A percentile compares a stretch with the other conserved stretches of the same genome.
phyloP scores from a whole-genome alignment of 2,888 invertebrate species.

The Strigamia transsilvanica region DNA sequence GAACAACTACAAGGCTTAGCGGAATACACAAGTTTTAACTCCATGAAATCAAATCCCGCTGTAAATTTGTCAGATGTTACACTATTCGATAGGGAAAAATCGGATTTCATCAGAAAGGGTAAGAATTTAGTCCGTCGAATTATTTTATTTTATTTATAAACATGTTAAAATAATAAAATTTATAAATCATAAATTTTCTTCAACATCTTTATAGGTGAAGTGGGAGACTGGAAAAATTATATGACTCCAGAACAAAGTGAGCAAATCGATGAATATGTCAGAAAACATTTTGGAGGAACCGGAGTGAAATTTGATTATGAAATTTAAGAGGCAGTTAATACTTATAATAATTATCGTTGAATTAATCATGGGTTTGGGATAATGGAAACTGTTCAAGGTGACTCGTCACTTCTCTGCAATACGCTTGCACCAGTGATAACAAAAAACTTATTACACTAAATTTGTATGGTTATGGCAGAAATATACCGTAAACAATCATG shows the following conservation, averaged over 20 bases:
- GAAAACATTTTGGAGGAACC: conserved; percentile 49
- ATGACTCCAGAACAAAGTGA: conserved; percentile 51
- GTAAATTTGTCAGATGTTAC: neutral
- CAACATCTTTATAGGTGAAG: conserved; percentile 23
- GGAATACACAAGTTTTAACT: neutral
- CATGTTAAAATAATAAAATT: no score
- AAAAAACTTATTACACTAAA: no score
- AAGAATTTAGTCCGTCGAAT: neutral
- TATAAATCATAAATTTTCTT: no score
- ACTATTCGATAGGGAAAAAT: neutral
- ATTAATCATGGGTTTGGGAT: no score
- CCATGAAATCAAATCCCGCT: conserved; percentile 4
- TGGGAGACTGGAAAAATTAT: conserved; percentile 55
- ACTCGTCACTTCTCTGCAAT: no score
- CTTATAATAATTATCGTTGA: no score
- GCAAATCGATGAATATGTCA: conserved; percentile 52
- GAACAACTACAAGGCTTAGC: neutral
- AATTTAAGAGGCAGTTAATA: neutral
- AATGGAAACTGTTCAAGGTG: no score
- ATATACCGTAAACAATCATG: no score
- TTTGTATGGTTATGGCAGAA: no score
- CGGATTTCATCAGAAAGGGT: conserved; percentile 8
- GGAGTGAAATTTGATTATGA: conserved; percentile 54
- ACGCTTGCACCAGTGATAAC: no score
- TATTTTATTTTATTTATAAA: no score